Evolutionary conservation across 2,888 invertebrate genomes (phyloP).

Genomic region (Polyommatus iphigenia): DNA sequence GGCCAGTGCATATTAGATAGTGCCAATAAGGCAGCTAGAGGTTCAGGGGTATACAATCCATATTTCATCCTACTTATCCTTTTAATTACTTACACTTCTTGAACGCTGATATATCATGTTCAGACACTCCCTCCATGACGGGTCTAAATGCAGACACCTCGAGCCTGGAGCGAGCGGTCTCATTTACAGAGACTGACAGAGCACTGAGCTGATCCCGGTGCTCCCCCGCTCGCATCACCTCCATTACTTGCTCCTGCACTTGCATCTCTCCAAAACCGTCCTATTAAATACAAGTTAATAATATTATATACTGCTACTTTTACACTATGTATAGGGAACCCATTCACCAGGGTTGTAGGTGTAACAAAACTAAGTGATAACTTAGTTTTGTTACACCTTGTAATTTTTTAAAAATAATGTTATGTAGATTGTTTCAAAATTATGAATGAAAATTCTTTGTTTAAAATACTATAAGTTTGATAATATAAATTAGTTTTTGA

Average conservation of each 20-base stretch:
- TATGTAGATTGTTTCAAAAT: neutral
- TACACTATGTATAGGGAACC: too few species aligned
- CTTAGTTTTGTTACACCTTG: too few species aligned
- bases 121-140: conserved; percentile 59
- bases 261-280: conserved; percentile 70
- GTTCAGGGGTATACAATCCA: neutral
- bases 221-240: conserved; percentile 32
- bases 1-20: too few species aligned
- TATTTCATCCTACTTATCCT: neutral
- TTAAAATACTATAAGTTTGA: too few species aligned
- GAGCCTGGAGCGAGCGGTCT: neutral
- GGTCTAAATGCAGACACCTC: neutral
- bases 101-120: conserved; percentile 57
- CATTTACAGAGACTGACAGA: conserved; percentile 44
- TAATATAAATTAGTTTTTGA: neutral
- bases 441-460: too few species aligned
- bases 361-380: too few species aligned
- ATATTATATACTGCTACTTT: too few species aligned
- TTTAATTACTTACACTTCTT: conserved; percentile 54
- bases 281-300: conserved; percentile 44
- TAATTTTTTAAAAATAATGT: neutral
- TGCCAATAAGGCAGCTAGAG: too few species aligned
- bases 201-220: conserved; percentile 48
- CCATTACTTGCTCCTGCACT: conserved; percentile 50
- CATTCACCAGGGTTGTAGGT: too few species aligned